Evolutionary conservation across 2,113 vertebrate species (phyloP).

Genomic region (Acanthisitta chloris): DNA sequence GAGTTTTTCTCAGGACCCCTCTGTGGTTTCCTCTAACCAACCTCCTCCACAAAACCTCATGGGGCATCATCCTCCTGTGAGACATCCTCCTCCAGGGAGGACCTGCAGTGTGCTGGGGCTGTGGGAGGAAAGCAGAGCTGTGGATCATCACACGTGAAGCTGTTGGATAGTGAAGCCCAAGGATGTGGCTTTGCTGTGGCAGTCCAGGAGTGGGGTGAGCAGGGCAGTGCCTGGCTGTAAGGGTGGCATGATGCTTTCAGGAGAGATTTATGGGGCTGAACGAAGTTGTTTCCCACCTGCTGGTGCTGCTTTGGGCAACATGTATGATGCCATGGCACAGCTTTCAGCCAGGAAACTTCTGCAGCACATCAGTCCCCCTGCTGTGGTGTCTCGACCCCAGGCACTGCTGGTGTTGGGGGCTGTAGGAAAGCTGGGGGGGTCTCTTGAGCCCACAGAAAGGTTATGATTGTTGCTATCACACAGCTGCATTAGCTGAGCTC

Average conservation of each 20-base stretch:
- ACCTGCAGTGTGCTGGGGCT: rapidly evolving
- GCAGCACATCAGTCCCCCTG: rapidly evolving
- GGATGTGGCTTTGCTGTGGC: neutral
- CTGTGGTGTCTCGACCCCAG: rapidly evolving
- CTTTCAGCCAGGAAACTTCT: rapidly evolving
- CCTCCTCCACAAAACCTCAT: rapidly evolving
- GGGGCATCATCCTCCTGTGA: rapidly evolving
- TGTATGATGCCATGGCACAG: rapidly evolving
- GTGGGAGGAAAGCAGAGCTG: rapidly evolving
- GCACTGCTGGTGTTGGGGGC: rapidly evolving
- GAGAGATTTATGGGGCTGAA: neutral
- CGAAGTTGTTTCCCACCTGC: neutral
- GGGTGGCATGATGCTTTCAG: neutral
- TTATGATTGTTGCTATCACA: rapidly evolving
- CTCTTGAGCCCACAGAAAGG: neutral
- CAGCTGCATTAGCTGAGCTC: neutral
- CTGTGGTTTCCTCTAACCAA: neutral
- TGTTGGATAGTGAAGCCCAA: rapidly evolving
- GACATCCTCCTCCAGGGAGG: neutral
- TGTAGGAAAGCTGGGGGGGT: neutral
- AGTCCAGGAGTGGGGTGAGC: rapidly evolving
- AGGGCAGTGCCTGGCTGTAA: neutral
- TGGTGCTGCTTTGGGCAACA: neutral
- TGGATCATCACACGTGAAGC: rapidly evolving
- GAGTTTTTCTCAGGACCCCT: neutral